Conservation (phyloP, 2,113 vertebrate species). For the Harpagus bidentatus region DNA sequence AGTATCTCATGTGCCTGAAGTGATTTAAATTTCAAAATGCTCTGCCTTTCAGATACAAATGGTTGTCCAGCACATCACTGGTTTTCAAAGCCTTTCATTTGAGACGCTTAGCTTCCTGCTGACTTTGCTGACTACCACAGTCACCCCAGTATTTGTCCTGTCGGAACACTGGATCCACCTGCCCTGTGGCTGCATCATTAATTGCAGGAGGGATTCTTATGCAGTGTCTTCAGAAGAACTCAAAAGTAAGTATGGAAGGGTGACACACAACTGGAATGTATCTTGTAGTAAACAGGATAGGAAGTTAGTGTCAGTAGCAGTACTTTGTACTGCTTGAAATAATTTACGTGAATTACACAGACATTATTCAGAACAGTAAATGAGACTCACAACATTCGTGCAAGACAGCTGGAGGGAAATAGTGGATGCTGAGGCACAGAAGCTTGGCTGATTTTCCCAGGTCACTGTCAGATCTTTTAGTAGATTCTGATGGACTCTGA, state of each 20-base stretch:
- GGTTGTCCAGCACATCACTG: slow-evolving; percentile 79
- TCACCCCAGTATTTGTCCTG: slow-evolving; percentile 90
- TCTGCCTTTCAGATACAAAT: slow-evolving; percentile 82
- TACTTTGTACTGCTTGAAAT: background rate
- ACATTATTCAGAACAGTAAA: background rate
- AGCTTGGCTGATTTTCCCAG: background rate
- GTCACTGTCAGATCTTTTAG: background rate
- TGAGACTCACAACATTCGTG: background rate
- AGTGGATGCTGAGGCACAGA: background rate
- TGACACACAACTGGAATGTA: background rate
- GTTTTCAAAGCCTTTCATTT: slow-evolving; percentile 77
- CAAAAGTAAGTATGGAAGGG: slow-evolving; percentile 63
- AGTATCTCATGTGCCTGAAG: background rate
- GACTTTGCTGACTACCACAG: slow-evolving; percentile 83
- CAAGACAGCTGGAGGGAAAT: background rate
- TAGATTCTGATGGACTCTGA: background rate
- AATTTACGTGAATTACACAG: background rate
- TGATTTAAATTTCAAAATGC: background rate
- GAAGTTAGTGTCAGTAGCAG: background rate
- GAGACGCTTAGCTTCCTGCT: slow-evolving; percentile 90
- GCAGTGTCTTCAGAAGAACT: slow-evolving; percentile 51
- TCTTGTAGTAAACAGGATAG: background rate
- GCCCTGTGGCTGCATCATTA: slow-evolving; percentile 96
- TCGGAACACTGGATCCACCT: slow-evolving; percentile 92
- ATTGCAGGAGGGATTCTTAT: slow-evolving; percentile 76